Evolutionary conservation across 2,797 vertebrate genomes (phyloP), one percentile per base, ranked within the genome.

Genomic region (Orestias chungarensis): DNA sequence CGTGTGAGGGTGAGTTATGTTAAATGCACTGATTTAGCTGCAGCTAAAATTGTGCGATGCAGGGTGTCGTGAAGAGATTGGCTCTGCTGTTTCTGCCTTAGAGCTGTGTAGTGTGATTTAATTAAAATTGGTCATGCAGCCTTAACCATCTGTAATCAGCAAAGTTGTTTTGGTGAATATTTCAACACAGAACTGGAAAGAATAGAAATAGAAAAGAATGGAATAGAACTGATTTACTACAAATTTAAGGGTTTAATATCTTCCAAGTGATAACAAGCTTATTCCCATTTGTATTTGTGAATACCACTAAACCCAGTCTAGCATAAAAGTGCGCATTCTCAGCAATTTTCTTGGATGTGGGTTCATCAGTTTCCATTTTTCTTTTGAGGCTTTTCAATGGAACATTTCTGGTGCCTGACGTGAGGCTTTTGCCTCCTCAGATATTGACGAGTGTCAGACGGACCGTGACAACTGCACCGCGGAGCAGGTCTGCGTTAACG

Each of bases 401-500:
- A 27, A 25, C 23, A 33, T 38, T 35, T 17, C 23, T 27, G 25
- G 2, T 9, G 5, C 31, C 3, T 59, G 25, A 11, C 50, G 4
- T 50, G 35, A 54, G 10, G 27, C n/a, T n/a, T 62, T 20, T 43
- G 17, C 78, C 68, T 75, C 25, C 59, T 40, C 87, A 98, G 97
- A 99, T 82, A 85, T 96, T 38, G 96, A 98, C 0, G 96, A 99
- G 59, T 97, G 97, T 66, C 92, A 97, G 87, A 92, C 82, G 0
- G 90, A 88, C 3, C 75, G 70, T 5, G 94, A 97, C 81, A 92
- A 72, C 83, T 98, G 96, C 74, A 82, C 91, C 33, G 73, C 81
- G 0, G 96, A 96, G 3, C 94, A 96, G 65, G 84, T 89, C 31
- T 98, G 97, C 80, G 90, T 98, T 69, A 98, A 99, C 64, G 97